These are phyloP conservation scores for Streblospio benedicti DNA, from an alignment of 1,140 invertebrate genomes.

Conservation along the genomic window DNA sequence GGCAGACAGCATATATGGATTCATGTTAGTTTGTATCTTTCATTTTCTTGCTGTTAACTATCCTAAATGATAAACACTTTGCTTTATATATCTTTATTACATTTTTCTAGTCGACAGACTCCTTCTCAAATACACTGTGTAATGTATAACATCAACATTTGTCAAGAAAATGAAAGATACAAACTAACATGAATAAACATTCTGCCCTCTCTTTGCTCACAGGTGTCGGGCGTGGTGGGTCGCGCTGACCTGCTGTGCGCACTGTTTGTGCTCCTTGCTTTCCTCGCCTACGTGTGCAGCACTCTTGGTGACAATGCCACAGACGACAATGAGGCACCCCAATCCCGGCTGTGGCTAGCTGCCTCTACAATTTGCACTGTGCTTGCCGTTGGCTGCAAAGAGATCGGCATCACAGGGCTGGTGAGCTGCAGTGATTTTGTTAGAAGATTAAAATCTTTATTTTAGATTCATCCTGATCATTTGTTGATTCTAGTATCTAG, in stretches of 20 bases:
- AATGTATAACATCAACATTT: too few species aligned
- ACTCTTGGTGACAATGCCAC: constrained; percentile 6
- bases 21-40: too few species aligned
- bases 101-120: not conserved
- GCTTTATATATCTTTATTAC: not conserved
- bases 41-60: too few species aligned
- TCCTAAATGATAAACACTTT: too few species aligned
- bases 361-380: constrained; percentile 49
- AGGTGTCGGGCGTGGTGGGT: constrained; percentile 90
- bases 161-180: too few species aligned
- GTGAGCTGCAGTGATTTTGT: constrained; percentile 52
- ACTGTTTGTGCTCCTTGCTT: constrained; percentile 64
- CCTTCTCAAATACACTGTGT: too few species aligned
- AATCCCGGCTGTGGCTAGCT: not conserved
- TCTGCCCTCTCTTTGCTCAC: too few species aligned
- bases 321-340: not conserved
- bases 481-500: too few species aligned
- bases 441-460: not conserved
- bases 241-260: constrained; percentile 80
- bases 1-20: not conserved
- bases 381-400: constrained; percentile 77
- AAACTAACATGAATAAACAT: not conserved
- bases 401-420: constrained; percentile 77
- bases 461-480: too few species aligned
- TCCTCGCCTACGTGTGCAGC: constrained; percentile 61